These are phyloP conservation scores for Tenualosa thibaudeaui DNA, from an alignment of 2,797 vertebrate genomes.

Conservation along the genomic window DNA sequence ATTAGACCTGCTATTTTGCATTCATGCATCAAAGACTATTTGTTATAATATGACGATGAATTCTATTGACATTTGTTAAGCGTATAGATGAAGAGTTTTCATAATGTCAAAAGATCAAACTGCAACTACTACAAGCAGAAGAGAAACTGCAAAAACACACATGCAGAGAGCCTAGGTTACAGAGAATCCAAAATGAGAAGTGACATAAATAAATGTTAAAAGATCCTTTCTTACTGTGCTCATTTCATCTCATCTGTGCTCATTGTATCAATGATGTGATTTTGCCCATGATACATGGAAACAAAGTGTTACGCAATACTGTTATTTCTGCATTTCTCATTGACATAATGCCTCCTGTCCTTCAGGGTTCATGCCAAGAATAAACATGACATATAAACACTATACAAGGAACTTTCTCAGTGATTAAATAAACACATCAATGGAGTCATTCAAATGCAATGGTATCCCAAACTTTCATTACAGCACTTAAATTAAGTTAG, in stretches of 20 bases:
- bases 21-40: neutral
- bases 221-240: neutral
- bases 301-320: neutral
- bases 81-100: neutral
- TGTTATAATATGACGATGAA: neutral
- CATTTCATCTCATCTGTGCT: neutral
- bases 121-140: neutral
- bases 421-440: no score
- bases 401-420: no score
- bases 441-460: no score
- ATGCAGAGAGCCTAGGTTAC: neutral
- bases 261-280: neutral
- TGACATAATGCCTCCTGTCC: neutral
- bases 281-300: neutral
- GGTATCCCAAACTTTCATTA: no score
- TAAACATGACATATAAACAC: neutral
- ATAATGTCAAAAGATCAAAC: neutral
- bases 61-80: neutral
- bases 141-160: neutral
- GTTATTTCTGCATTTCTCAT: neutral
- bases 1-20: neutral
- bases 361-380: neutral
- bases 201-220: neutral
- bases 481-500: no score
- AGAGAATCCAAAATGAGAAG: conserved; percentile 2